Evolutionary conservation across 2,113 vertebrate genomes (phyloP).

Genomic region (Perca flavescens): DNA sequence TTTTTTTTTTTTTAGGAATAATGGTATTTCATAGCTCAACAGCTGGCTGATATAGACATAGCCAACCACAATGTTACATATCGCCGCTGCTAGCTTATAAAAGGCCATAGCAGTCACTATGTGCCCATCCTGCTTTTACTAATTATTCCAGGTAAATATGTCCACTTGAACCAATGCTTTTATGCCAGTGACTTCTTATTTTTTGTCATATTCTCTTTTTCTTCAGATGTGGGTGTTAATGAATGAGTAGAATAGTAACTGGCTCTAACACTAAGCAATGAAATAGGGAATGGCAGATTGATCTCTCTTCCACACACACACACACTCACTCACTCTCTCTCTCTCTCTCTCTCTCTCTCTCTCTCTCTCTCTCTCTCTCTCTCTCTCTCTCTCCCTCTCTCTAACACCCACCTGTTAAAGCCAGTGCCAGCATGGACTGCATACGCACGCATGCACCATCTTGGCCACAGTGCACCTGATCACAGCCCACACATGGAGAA

Average conservation of each 20-base stretch:
- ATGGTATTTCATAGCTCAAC: conserved; percentile 25
- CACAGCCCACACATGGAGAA: conserved; percentile 69
- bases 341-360: neutral
- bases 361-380: neutral
- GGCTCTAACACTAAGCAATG: neutral
- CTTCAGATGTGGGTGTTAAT: too few relatives aligned
- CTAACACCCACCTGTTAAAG: conserved; percentile 49
- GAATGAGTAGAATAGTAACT: neutral
- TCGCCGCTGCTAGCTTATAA: neutral
- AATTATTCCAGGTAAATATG: neutral
- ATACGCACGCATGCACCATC: conserved; percentile 28
- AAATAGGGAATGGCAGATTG: conserved; percentile 33
- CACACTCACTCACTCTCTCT: too few relatives aligned
- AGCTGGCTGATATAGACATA: conserved; percentile 19
- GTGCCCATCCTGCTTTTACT: neutral
- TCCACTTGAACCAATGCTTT: neutral
- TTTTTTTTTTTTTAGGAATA: neutral
- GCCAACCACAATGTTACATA: neutral
- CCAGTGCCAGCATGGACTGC: conserved; percentile 31
- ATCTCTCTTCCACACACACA: neutral
- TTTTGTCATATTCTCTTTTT: neutral
- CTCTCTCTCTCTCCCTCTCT: neutral
- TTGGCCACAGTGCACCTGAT: conserved; percentile 65
- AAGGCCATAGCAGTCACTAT: neutral
- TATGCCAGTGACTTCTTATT: neutral